Percentiles rank a stretch among this genome's conserved stretches.
phyloP scores from a whole-genome alignment of 2,888 invertebrate genomes.

The Entomobrya multifasciata region DNA sequence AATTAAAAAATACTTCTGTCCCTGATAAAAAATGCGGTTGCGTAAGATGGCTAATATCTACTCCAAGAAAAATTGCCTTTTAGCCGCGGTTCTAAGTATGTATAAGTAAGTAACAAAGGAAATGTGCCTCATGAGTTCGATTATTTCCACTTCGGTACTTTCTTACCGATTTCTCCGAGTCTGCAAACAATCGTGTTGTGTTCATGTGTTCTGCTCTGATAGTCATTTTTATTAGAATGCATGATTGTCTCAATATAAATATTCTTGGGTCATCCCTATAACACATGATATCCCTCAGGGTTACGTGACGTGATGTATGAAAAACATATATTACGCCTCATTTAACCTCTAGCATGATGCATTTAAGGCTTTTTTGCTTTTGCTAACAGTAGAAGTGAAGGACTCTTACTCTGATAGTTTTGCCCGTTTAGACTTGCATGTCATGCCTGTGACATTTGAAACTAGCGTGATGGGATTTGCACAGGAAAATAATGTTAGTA shows the following conservation, averaged over 20 bases:
- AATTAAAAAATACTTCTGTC: neutral
- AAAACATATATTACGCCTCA: too few relatives aligned
- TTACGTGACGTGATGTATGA: too few relatives aligned
- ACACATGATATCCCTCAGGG: conserved; percentile 2
- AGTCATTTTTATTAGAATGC: neutral
- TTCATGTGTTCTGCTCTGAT: neutral
- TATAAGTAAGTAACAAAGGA: too few relatives aligned
- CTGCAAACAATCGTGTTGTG: too few relatives aligned
- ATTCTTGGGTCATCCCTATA: conserved; percentile 2
- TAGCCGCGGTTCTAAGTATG: neutral
- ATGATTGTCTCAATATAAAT: conserved; percentile 23
- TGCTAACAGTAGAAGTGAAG: neutral
- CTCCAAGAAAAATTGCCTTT: neutral
- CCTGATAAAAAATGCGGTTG: neutral
- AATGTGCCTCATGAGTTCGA: too few relatives aligned
- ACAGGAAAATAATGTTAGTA: neutral
- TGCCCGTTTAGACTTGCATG: conserved; percentile 38
- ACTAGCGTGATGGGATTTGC: neutral
- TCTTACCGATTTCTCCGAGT: too few relatives aligned
- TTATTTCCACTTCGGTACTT: neutral
- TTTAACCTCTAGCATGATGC: neutral
- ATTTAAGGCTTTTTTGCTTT: neutral
- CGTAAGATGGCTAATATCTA: neutral
- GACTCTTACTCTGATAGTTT: neutral
- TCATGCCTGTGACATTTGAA: conserved; percentile 62